phyloP scores from a whole-genome alignment of 2,113 vertebrate genomes.

The Callipepla californica region DNA sequence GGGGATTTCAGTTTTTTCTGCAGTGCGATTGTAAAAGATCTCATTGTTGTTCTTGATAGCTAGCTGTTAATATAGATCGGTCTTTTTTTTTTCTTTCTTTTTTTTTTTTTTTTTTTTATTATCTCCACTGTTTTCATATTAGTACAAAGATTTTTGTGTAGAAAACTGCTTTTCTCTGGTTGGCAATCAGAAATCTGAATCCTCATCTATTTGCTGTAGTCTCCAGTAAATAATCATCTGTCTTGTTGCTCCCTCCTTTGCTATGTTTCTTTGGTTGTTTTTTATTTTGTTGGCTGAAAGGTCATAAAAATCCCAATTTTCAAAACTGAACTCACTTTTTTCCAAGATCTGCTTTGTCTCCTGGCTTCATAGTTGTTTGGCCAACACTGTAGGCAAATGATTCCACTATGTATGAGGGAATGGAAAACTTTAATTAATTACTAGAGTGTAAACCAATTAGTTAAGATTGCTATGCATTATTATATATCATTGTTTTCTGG shows the following conservation, averaged over 20 bases:
- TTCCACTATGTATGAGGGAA: background rate
- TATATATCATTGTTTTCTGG: background rate
- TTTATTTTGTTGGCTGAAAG: background rate
- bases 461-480: background rate
- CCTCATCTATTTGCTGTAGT: background rate
- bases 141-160: background rate
- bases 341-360: background rate
- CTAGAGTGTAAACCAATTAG: conserved; percentile 14
- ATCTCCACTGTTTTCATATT: background rate
- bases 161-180: background rate
- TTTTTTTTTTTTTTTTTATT: background rate
- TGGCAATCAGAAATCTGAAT: background rate
- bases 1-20: background rate
- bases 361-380: background rate
- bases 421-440: conserved; percentile 15
- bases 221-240: background rate
- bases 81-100: background rate
- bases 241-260: background rate
- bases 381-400: background rate
- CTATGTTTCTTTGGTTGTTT: background rate
- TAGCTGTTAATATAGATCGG: background rate
- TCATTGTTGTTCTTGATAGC: background rate
- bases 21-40: background rate
- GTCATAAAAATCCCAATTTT: background rate
- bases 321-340: background rate